These are phyloP conservation scores for Triops cancriformis DNA, from an alignment of 1,140 invertebrate genomes.

Conservation along the genomic window DNA sequence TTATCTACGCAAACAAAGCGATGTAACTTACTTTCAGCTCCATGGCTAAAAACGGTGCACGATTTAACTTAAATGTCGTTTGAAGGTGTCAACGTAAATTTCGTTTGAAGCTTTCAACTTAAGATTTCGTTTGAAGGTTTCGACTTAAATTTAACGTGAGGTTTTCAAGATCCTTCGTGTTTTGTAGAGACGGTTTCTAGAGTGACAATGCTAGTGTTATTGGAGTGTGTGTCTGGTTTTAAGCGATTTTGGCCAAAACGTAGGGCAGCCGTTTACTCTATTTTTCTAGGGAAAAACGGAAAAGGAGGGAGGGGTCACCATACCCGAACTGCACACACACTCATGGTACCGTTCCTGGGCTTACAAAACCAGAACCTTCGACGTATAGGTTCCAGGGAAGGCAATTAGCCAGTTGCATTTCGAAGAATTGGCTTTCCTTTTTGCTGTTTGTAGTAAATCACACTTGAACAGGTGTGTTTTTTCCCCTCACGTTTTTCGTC, in stretches of 20 bases:
- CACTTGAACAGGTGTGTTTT: background rate
- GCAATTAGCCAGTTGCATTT: background rate
- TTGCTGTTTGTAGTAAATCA: background rate
- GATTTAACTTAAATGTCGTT: background rate
- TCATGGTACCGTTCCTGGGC: background rate
- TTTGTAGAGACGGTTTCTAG: background rate
- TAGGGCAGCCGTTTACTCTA: background rate
- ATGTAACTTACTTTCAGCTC: background rate
- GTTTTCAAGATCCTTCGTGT: background rate
- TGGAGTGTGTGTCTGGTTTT: background rate
- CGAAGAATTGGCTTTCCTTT: background rate
- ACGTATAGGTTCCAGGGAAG: background rate
- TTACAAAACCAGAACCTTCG: constrained; percentile 10
- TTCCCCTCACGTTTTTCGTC: too few species aligned
- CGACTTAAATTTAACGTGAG: too few species aligned
- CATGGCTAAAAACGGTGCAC: background rate
- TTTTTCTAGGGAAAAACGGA: background rate
- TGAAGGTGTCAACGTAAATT: too few species aligned
- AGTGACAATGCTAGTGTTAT: background rate
- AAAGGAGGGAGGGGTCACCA: background rate
- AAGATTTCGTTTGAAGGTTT: too few species aligned
- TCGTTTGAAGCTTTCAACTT: too few species aligned
- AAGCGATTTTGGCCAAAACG: background rate
- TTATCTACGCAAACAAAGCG: too few species aligned
- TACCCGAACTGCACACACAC: background rate